Base-by-base conservation (phyloP, 2,888 invertebrate genomes). In the Steinernema carpocapsae region DNA sequence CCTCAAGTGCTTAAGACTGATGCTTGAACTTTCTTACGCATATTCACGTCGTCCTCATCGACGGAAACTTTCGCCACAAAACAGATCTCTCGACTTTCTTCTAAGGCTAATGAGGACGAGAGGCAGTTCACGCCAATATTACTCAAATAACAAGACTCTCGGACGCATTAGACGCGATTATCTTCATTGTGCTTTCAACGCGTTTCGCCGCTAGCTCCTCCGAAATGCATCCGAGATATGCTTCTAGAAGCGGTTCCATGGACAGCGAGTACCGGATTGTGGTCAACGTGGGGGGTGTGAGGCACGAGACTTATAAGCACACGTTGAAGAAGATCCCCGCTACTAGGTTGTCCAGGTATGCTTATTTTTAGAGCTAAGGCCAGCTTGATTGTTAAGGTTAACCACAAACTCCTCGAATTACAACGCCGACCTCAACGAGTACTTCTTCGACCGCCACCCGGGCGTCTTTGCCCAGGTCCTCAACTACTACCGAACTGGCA, bases 401-500 rank as follows among this genome's bases (percentile, higher is more conserved):
- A 93, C 93, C 24, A 97, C 97, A 90, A 96, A 96, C 56, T 91
- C 97, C 87, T 97, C 95, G 88, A 99, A 97, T 91, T 99, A 97
- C 91, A 97, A 99, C 90, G 96, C 97, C 56, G 94, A 97, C 87
- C 92, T 97, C 87, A 97, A 99, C 90, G 97, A 99, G 90, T 99
- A 97, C 91, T 99, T 99, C 92, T 99, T 99, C 91, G 97, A 96
- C 90, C 90, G 93, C 71, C 94, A 94, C 89, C 94, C 94, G 2
- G 93, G 93, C n/a, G 94, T 94, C 14, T 94, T 94, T 88, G 93
- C 93, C 37, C 93, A 94, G 89, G 93, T 93, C 82, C 91, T 94
- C 83, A 97, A 97, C 90, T 97, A 97, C 90, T 97, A 97, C 91
- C 85, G 87, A 43, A 86, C 86, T 45, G 86, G 85, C 80, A 64